Conservation (phyloP, 2,888 invertebrate species). For the Nebria brevicollis region DNA sequence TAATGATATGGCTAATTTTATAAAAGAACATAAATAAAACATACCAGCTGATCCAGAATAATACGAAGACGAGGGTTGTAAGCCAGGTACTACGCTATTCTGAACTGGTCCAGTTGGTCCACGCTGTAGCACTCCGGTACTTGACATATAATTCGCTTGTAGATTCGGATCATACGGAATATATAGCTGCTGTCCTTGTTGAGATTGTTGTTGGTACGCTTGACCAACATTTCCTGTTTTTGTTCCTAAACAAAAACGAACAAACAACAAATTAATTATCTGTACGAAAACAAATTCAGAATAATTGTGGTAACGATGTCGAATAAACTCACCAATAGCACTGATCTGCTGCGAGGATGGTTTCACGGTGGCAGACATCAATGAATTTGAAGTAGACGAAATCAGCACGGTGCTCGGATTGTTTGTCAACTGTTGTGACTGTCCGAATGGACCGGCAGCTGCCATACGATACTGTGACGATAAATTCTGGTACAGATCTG, state of each 20-base stretch:
- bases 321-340: conserved; percentile 72
- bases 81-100: conserved; percentile 63
- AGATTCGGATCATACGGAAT: conserved; percentile 70
- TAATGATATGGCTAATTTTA: neutral
- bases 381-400: conserved; percentile 85
- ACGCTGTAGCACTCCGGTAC: conserved; percentile 72
- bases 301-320: too few species aligned
- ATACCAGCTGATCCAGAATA: conserved; percentile 66
- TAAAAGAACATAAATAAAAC: conserved; percentile 23
- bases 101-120: conserved; percentile 65
- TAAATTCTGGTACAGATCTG: conserved; percentile 76
- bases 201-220: conserved; percentile 68
- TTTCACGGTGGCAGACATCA: conserved; percentile 90
- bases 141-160: conserved; percentile 70
- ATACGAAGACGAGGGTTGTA: conserved; percentile 66
- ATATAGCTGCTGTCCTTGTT: conserved; percentile 66
- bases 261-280: too few species aligned
- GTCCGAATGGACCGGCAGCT: conserved; percentile 76
- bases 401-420: conserved; percentile 90
- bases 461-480: conserved; percentile 70
- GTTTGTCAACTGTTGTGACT: conserved; percentile 81
- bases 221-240: conserved; percentile 69
- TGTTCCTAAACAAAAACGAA: conserved; percentile 57
- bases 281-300: too few species aligned
- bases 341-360: conserved; percentile 84